A percentile compares a stretch with the other conserved stretches of the same genome.
Evolutionary conservation across 1,140 invertebrate genomes (phyloP).

Genomic region (Camponotus pennsylvanicus): DNA sequence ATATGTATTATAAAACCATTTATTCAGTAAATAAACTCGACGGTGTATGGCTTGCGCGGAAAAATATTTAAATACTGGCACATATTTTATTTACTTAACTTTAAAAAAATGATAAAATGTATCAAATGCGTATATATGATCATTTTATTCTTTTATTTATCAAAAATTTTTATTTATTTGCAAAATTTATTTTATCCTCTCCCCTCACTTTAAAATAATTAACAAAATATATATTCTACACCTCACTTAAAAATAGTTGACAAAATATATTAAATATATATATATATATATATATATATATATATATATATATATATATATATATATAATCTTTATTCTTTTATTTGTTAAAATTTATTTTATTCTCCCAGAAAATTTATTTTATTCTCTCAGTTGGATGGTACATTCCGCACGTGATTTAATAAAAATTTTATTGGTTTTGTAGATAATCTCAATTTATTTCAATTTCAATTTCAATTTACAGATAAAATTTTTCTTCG

Average conservation of each 20-base stretch:
- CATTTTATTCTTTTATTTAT: neutral
- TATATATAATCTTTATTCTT: neutral
- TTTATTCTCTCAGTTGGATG: neutral
- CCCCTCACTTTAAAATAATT: slow-evolving; percentile 15
- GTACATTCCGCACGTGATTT: neutral
- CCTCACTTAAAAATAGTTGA: slow-evolving; percentile 18
- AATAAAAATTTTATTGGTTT: neutral
- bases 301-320: neutral
- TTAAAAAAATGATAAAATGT: neutral
- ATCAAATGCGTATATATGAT: neutral
- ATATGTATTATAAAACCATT: slow-evolving; percentile 8
- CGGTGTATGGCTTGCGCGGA: neutral
- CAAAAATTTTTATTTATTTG: neutral
- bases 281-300: neutral
- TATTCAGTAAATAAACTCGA: neutral
- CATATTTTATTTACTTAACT: neutral
- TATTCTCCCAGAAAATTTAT: neutral
- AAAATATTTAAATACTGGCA: neutral
- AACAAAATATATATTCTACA: neutral
- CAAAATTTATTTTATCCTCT: neutral
- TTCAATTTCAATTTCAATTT: neutral
- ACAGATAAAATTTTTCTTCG: neutral
- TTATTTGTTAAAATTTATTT: neutral
- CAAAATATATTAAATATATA: neutral
- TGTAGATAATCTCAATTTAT: slow-evolving; percentile 9